Evolutionary conservation across 2,888 invertebrate genomes (phyloP), one percentile per base, ranked within the genome.

Genomic region (Yponomeuta sedellus): DNA sequence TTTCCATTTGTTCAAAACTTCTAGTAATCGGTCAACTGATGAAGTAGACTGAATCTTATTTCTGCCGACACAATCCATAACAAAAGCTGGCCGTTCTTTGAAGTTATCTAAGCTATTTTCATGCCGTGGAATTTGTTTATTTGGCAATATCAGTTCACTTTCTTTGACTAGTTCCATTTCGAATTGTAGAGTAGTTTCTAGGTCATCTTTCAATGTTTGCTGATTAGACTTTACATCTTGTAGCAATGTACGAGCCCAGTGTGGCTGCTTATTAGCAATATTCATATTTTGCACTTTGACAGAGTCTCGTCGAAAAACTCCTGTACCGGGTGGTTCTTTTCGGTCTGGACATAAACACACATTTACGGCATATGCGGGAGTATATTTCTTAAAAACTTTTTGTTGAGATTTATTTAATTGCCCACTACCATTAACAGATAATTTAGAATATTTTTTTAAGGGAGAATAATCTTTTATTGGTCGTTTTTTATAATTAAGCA

Each of bases 41-140:
- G 80, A 79, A 67, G 77, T 83, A 62, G 90, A 90, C 52, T 89
- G 89, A 6, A 75, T 67, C 75, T 83, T 87, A 72, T 83, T 77
- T 69, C 89, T 86, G 77, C 90, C 71, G 72, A 70, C 81, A 80
- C 16, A 28, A 61, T 25, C 10, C n/a, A 2, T 28, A n/a, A 52
- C 16, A 52, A 5, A 52, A 52, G 16, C 44, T 16, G 44, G 44
- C 12, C 3, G 16, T 52, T 12, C 44, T 16, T 52, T 52, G 44
- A 52, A 12, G 16, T 52, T 52, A 16, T 52, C 44, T 52, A 52
- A 52, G 16, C 44, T 52, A 16, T 52, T 16, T 52, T 52, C 44
- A 52, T 52, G 44, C 16, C 44, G 44, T 16, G 44, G 44, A 16
- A 52, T 16, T 52, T 52, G 6, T 16, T 52, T 52, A 52, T 16